These are phyloP conservation scores for Odontomyia ornata DNA, from an alignment of 2,888 invertebrate genomes.

Conservation along the genomic window DNA sequence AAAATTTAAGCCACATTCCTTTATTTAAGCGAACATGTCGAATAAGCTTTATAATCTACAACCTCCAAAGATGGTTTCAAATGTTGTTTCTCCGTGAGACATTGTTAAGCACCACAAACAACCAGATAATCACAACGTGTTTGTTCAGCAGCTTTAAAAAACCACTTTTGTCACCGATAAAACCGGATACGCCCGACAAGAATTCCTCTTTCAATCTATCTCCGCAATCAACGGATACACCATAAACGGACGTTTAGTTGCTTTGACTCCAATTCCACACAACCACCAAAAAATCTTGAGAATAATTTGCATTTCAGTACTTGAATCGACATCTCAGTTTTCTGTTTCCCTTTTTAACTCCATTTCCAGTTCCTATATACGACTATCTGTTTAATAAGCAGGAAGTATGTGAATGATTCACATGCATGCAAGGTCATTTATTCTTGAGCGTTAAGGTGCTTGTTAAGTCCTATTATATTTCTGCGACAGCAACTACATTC, in stretches of 20 bases:
- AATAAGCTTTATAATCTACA: too few relatives aligned
- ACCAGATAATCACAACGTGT: not conserved
- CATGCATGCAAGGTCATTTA: constrained; percentile 1
- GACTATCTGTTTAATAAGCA: not conserved
- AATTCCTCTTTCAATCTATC: not conserved
- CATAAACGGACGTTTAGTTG: not conserved
- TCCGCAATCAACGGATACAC: not conserved
- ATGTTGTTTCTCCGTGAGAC: not conserved
- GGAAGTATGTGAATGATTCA: constrained; percentile 21
- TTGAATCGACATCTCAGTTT: not conserved
- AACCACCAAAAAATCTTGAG: not conserved
- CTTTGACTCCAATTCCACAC: not conserved
- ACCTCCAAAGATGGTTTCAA: not conserved
- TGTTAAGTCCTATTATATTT: constrained; percentile 20
- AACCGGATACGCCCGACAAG: constrained; percentile 27
- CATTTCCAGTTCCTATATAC: not conserved
- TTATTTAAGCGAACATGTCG: too few relatives aligned
- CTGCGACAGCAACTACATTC: not conserved
- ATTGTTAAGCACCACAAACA: not conserved
- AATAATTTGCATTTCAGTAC: not conserved
- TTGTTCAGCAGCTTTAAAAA: not conserved
- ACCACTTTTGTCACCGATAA: constrained; percentile 3
- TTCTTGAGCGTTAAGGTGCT: not conserved
- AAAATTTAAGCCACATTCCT: too few relatives aligned
- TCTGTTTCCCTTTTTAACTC: not conserved